Percentiles rank a stretch among this genome's conserved stretches.
Evolutionary conservation across 2,888 invertebrate genomes (phyloP).

Genomic region (Orthosia cruda): DNA sequence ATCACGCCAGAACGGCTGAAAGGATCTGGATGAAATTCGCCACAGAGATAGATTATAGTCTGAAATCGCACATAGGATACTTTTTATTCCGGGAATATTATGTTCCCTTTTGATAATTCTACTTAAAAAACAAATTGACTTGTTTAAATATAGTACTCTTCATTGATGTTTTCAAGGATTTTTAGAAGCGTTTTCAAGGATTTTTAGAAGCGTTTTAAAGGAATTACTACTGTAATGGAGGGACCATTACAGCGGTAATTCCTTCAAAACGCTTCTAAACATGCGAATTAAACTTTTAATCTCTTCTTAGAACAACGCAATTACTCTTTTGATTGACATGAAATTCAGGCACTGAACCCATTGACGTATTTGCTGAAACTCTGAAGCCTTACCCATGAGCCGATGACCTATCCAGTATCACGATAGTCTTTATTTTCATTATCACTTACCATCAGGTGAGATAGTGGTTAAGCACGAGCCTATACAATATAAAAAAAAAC

Average conservation of each 20-base stretch:
- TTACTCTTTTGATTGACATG: slow-evolving; percentile 1
- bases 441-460: not conserved
- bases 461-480: too few species aligned
- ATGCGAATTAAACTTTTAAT: slow-evolving; percentile 1
- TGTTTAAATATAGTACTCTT: not conserved
- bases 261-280: not conserved
- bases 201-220: not conserved
- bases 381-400: not conserved
- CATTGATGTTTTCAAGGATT: not conserved
- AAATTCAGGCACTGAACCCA: not conserved
- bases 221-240: not conserved
- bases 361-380: not conserved
- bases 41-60: too few species aligned
- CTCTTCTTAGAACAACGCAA: slow-evolving; percentile 12
- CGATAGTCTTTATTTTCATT: not conserved
- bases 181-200: not conserved
- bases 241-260: not conserved
- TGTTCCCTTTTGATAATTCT: too few species aligned
- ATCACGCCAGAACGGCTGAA: too few species aligned
- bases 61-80: too few species aligned
- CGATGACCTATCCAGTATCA: not conserved
- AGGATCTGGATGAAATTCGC: too few species aligned
- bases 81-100: too few species aligned
- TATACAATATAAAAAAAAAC: too few species aligned
- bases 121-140: too few species aligned